Evolutionary conservation across 1,140 invertebrate species (phyloP).

Genomic region (Anastatus disparis): DNA sequence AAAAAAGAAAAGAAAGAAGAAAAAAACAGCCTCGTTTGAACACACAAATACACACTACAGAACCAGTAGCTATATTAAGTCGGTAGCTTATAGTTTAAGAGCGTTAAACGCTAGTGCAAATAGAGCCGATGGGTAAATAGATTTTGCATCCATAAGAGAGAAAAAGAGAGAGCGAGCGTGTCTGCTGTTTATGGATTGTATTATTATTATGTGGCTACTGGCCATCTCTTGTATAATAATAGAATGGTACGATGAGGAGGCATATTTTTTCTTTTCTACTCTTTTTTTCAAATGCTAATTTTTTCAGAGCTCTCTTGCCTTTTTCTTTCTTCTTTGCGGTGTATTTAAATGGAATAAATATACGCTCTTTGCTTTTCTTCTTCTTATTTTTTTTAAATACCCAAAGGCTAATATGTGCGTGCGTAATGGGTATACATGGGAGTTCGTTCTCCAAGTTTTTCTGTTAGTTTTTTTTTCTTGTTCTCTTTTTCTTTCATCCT

Average conservation of each 20-base stretch:
- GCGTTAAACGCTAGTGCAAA: slow-evolving; percentile 24
- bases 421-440: no score
- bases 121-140: not conserved
- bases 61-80: not conserved
- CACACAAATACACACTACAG: not conserved
- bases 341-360: no score
- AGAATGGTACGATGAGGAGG: not conserved
- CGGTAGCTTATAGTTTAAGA: not conserved
- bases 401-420: no score
- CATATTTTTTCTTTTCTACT: slow-evolving; percentile 9
- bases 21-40: not conserved
- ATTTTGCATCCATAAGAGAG: no score
- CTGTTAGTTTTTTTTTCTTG: no score
- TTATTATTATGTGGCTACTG: slow-evolving; percentile 1
- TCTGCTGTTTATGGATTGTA: slow-evolving; percentile 2
- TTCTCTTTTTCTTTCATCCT: not conserved
- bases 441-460: no score
- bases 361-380: no score
- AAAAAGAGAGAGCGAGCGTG: not conserved
- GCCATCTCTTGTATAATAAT: not conserved
- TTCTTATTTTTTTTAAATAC: no score
- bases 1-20: no score
- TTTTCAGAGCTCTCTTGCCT: not conserved
- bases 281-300: slow-evolving; percentile 39
- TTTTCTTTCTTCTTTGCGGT: slow-evolving; percentile 5